Base-by-base conservation (phyloP, 2,888 invertebrate genomes). In the Helicoverpa assulta region DNA sequence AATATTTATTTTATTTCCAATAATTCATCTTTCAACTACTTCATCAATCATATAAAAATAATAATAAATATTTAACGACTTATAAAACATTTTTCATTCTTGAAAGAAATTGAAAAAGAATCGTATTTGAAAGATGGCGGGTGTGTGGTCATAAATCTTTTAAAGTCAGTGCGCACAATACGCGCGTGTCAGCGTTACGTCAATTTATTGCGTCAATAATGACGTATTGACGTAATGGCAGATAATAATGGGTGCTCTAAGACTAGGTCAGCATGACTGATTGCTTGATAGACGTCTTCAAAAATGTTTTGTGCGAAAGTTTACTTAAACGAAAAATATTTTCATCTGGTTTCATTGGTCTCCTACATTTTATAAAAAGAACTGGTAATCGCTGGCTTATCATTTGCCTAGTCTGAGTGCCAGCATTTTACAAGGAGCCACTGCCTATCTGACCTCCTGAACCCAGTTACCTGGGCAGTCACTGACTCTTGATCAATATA, bases 141-240 rank as follows among this genome's bases (percentile, higher is more conserved):
- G 57, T 80, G 37, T 47, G 53, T 16, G 60, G 12, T 62, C 14
- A 84, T 81, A 78, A 82, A 81, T 81, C 82, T 67, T 65, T 14
- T 58, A 53, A 53, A 72, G 75, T 54, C 65, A 69, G 57, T 71
- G 71, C 60, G 59, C 76, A 75, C 84, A 78, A 65, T 78, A 67
- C 72, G 82, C 52, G 53, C 51, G 70, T 61, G 70, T 73, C 82
- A 68, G 57, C 50, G 16, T 55, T 71, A 73, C 73, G 55, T 73
- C 80, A 79, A 84, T 82, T 82, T 82, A 82, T 82, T 67, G 67
- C 80, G 64, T 69, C 80, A 67, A 73, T 84, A 72, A 73, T 76
- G 85, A 79, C 63, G 68, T 63, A 66, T 64, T 65, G 66, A 72
- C 26, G 26, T 26, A 26, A 65, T 26, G 62, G 53, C 26, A 82